A percentile compares a stretch with the other conserved stretches of the same genome.
Conservation (phyloP, 2,113 vertebrate genomes). For the Nothocercus nigrocapillus region DNA sequence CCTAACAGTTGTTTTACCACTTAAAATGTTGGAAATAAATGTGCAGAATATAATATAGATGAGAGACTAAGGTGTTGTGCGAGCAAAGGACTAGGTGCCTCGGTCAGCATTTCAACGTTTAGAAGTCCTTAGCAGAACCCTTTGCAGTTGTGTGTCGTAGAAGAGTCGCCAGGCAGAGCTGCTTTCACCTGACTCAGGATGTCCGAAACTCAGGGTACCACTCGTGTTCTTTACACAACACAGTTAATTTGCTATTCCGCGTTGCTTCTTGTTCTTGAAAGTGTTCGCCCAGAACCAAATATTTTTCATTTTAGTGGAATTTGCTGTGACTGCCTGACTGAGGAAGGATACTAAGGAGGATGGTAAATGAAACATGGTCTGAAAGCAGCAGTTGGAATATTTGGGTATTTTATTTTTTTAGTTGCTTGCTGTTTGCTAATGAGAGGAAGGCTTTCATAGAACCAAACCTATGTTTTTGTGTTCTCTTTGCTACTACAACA, state of each 20-base stretch:
- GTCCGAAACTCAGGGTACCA: neutral
- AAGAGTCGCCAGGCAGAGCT: neutral
- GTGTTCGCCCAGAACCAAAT: neutral
- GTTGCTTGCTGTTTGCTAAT: neutral
- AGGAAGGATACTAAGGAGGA: neutral
- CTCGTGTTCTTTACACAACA: neutral
- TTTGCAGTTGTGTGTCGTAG: neutral
- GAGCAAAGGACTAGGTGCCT: neutral
- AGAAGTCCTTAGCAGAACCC: neutral
- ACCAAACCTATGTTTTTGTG: fast-evolving
- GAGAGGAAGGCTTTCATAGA: neutral
- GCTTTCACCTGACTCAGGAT: neutral
- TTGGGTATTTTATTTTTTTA: neutral
- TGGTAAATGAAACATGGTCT: neutral
- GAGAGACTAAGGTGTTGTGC: neutral
- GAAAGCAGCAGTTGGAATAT: neutral
- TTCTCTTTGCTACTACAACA: neutral
- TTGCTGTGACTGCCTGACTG: fast-evolving
- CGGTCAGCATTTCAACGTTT: neutral
- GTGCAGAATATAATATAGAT: neutral
- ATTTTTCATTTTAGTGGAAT: neutral
- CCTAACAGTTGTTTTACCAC: neutral
- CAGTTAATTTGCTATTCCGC: neutral
- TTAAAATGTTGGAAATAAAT: neutral
- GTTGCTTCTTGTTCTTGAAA: neutral